Base-by-base conservation (phyloP, 2,113 vertebrate species). In the Oenanthe melanoleuca region DNA sequence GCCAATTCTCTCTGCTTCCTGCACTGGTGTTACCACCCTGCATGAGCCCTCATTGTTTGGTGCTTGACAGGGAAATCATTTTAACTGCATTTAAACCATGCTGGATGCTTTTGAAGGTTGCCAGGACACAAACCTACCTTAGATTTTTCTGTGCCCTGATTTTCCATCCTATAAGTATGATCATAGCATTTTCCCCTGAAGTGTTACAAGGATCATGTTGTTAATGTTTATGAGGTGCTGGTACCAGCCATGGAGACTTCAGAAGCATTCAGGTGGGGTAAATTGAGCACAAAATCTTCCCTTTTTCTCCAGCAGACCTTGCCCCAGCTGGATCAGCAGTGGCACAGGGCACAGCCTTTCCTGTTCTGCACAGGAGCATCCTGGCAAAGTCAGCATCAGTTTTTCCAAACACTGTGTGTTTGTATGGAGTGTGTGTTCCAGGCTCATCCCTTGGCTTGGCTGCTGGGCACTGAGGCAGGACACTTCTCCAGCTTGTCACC, bases 41-140 rank as follows among this genome's bases (percentile, higher is more conserved):
- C 7, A 2, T 12, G 34, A 59, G 75, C 40, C 15, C 9, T 49
- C 0, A 1, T 3, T 56, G 45, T 42, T 81, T 77, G 65, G 13
- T 28, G n/a, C 72, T 53, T 21, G 40, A 22, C 25, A 61, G 55
- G 42, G 50, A 65, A 84, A 71, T 74, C 8, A 33, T 52, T 79
- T 80, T 63, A 45, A 23, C 38, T 0, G 1, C 17, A 37, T 66
- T 71, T 66, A 75, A 50, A 49, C 9, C 14, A 33, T 0, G 0
- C 4, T 9, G 52, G 49, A n/a, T 88, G 63, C 29, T 87, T 92
- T 80, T 60, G 45, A 72, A 77, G 29, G 19, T 70, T 77, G 20
- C 29, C 29, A 7, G 66, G 56, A 42, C 45, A 29, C 13, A 89
- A 72, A 87, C 33, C 22, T 59, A 16, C 21, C 23, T 49, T 81